A percentile compares a stretch with the other conserved stretches of the same genome.
These are phyloP conservation scores for Ambastaia sidthimunki DNA, from an alignment of 2,797 vertebrate genomes.

Conservation along the genomic window DNA sequence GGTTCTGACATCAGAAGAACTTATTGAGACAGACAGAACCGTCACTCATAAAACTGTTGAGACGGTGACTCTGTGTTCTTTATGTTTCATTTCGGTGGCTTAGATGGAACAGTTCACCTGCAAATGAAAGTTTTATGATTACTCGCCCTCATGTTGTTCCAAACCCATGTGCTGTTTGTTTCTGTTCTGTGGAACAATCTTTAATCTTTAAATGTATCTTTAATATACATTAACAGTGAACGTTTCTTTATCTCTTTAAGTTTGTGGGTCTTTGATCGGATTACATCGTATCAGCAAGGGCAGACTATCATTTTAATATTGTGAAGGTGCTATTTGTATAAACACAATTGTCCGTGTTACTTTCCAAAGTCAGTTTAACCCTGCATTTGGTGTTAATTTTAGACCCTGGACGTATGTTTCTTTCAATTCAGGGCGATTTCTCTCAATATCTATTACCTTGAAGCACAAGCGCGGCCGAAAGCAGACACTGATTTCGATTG, in stretches of 20 bases:
- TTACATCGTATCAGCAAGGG: background rate
- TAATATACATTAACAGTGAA: no score
- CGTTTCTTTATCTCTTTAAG: no score
- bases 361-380: background rate
- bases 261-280: no score
- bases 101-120: background rate
- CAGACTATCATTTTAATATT: background rate
- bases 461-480: slow-evolving; percentile 1
- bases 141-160: no score
- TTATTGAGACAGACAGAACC: background rate
- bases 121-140: background rate
- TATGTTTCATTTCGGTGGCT: background rate
- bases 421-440: slow-evolving; percentile 18
- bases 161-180: no score
- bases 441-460: slow-evolving; percentile 29
- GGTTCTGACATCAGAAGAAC: background rate
- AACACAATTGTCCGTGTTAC: background rate
- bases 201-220: no score
- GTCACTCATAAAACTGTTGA: background rate
- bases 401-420: background rate
- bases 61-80: background rate
- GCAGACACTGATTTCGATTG: slow-evolving; percentile 53
- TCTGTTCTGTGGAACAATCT: no score
- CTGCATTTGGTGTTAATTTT: background rate
- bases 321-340: background rate